phyloP scores from a whole-genome alignment of 2,797 vertebrate genomes.

The Alcedo quadribrachys region DNA sequence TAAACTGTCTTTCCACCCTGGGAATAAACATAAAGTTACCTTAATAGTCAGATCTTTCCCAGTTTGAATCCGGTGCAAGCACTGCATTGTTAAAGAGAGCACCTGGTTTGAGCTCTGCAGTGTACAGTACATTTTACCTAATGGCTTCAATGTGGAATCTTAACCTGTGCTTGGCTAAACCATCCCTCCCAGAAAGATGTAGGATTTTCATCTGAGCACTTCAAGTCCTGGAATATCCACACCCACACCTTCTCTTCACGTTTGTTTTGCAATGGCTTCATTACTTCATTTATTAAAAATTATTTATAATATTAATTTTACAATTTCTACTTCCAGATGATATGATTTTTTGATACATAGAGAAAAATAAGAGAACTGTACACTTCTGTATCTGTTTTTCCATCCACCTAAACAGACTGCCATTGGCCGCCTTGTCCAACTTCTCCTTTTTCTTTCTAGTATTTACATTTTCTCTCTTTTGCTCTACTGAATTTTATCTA shows the following conservation, averaged over 20 bases:
- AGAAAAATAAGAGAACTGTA: not conserved
- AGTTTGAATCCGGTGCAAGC: not conserved
- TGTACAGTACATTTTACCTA: not conserved
- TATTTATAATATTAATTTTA: not conserved
- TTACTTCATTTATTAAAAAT: not conserved
- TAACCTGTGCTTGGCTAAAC: not conserved
- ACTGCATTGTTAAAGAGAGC: not conserved
- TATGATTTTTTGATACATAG: not conserved
- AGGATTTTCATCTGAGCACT: not conserved
- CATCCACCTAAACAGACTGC: not conserved
- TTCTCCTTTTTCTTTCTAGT: not conserved
- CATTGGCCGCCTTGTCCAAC: not conserved
- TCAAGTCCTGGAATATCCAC: not conserved
- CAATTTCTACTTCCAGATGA: not conserved
- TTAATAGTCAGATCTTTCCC: not conserved
- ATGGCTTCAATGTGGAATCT: not conserved
- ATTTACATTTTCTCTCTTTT: not conserved
- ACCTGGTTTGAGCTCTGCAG: not conserved
- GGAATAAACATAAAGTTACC: not conserved
- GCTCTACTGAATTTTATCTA: not conserved
- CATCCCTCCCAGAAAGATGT: not conserved
- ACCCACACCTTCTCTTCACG: accelerated
- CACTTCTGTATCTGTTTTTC: not conserved
- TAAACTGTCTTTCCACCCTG: not conserved
- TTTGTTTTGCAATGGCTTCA: not conserved